Conservation (phyloP, 2,797 vertebrate species). For the Cuculus canorus region DNA sequence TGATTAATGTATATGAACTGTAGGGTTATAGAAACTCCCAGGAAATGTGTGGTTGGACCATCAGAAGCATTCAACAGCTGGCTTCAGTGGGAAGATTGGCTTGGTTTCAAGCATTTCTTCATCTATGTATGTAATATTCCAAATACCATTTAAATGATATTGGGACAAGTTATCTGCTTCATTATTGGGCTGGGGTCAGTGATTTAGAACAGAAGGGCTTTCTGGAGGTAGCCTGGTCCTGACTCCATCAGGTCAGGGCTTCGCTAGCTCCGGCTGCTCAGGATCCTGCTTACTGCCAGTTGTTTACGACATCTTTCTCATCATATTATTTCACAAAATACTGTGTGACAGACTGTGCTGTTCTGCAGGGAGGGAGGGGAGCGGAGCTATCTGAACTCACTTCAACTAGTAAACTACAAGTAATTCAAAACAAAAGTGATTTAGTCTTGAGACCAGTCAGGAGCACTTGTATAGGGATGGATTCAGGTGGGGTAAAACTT, state of each 20-base stretch:
- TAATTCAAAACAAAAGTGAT: not conserved
- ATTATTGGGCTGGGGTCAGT: not conserved
- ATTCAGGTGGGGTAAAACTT: not conserved
- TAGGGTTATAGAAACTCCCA: not conserved
- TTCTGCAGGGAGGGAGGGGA: not conserved
- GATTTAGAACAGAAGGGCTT: not conserved
- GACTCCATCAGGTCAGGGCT: not conserved
- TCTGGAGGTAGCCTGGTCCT: not conserved
- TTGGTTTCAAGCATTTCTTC: not conserved
- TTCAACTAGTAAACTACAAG: not conserved
- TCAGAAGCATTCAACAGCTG: not conserved
- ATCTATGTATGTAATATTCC: not conserved
- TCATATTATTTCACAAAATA: not conserved
- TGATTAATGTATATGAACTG: not conserved
- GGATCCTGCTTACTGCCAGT: not conserved
- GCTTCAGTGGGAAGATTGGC: not conserved
- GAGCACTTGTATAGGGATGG: not conserved
- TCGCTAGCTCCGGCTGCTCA: not conserved
- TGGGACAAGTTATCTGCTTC: not conserved
- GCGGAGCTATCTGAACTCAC: not conserved
- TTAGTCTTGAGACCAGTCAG: not conserved
- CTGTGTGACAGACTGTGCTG: accelerated
- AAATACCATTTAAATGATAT: not conserved
- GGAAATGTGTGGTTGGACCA: not conserved
- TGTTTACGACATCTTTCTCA: not conserved